Evolutionary conservation across 2,888 invertebrate species (phyloP).

Genomic region (Automeris io): DNA sequence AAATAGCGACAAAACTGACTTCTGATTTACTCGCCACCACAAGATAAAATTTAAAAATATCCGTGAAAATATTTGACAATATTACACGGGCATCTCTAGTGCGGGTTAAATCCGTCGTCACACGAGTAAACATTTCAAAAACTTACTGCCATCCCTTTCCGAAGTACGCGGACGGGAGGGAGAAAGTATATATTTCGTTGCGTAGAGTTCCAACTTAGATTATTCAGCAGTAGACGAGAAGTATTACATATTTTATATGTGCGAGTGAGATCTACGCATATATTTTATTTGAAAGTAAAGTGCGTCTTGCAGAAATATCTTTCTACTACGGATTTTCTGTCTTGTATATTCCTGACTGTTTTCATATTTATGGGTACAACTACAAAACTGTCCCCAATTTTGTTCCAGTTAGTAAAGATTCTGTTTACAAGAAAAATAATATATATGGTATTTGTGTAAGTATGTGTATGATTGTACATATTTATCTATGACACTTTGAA

Average conservation of each 20-base stretch:
- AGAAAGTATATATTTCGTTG: slow-evolving; percentile 12
- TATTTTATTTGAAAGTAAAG: slow-evolving; percentile 66
- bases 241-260: slow-evolving; percentile 57
- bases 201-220: slow-evolving; percentile 7
- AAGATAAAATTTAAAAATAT: not conserved
- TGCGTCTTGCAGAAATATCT: slow-evolving; percentile 34
- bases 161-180: slow-evolving; percentile 10
- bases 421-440: too few species aligned
- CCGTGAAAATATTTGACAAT: not conserved
- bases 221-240: slow-evolving; percentile 15
- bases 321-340: slow-evolving; percentile 16
- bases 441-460: too few species aligned
- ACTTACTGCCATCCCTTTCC: slow-evolving; percentile 18
- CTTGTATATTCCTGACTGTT: slow-evolving; percentile 25
- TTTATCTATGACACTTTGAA: too few species aligned
- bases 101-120: slow-evolving; percentile 21
- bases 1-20: too few species aligned
- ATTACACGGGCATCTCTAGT: slow-evolving; percentile 2
- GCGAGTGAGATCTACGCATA: slow-evolving; percentile 52
- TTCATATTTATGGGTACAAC: slow-evolving; percentile 18
- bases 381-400: too few species aligned
- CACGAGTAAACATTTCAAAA: slow-evolving; percentile 12
- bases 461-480: too few species aligned
- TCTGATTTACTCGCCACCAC: too few species aligned
- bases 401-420: too few species aligned